Base-by-base conservation (phyloP, 2,113 vertebrate species). In the Leptosomus discolor region DNA sequence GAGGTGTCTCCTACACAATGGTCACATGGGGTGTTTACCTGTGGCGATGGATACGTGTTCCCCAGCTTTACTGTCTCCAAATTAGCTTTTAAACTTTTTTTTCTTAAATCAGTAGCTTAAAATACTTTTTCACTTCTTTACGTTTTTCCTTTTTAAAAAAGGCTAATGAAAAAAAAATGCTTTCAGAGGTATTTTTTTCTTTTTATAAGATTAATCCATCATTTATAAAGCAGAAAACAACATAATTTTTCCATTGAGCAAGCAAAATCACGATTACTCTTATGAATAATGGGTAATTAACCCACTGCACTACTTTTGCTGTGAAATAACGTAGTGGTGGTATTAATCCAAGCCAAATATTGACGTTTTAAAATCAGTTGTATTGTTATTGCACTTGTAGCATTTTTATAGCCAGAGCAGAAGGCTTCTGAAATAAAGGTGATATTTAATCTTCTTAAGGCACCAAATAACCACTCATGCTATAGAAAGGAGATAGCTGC, bases 391-490 rank as follows among this genome's bases (percentile, higher is more conserved):
- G 90, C 67, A 84, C 85, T 80, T 79, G 41, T 57, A 85, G 64
- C 76, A 63, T 77, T 96, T 97, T 93, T 86, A 84, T 64, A 77
- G 76, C 54, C 76, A 92, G 68, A 88, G 75, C n/a, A 94, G 82
- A 92, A 86, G 46, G 82, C 54, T 77, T 93, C 88, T 90, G 94
- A 93, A 92, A 95, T 93, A 90, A 77, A 94, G 85, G 79, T 93
- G 90, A 65, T 63, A 77, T 85, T 96, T 93, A 92, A 88, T 86
- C 75, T 85, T 69, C 53, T 80, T 93, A 86, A 88, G 58, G 67
- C 82, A 84, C 76, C 68, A 90, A 8, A 57, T 88, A 85, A 85
- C 90, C 54, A 13, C 36, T 90, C 26, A 15, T 54, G 12, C 63
- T 90, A 34, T 43, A 45, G 78, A 45, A 73, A 81, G 67, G 70